Conservation (phyloP, 2,113 vertebrate species). For the Salvelinus namaycush region DNA sequence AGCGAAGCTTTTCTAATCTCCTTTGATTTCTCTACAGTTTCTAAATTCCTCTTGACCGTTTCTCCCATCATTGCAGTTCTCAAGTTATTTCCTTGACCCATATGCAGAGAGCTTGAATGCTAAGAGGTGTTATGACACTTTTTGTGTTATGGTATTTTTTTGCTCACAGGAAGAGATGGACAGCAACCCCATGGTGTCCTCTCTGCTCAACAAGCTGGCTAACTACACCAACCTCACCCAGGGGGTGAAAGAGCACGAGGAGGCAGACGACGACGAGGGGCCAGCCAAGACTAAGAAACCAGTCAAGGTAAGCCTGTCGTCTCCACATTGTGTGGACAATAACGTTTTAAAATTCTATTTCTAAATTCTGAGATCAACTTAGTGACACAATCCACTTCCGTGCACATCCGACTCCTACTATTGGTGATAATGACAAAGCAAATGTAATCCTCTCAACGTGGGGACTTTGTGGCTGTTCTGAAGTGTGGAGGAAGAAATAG, state of each 20-base stretch:
- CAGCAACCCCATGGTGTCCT: slow-evolving; percentile 98
- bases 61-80: too few species aligned
- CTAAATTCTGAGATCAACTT: too few species aligned
- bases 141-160: slow-evolving; percentile 2
- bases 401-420: too few species aligned
- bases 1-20: slow-evolving; percentile 36
- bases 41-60: not conserved
- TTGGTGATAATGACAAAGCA: too few species aligned
- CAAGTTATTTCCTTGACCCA: not conserved
- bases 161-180: slow-evolving; percentile 93
- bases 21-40: slow-evolving; percentile 28
- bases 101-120: not conserved
- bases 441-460: too few species aligned
- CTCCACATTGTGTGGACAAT: not conserved
- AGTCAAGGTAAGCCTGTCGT: slow-evolving; percentile 63
- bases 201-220: slow-evolving; percentile 91
- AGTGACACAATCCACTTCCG: too few species aligned
- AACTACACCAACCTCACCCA: slow-evolving; percentile 97
- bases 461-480: too few species aligned
- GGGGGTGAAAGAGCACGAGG: slow-evolving; percentile 93
- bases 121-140: not conserved
- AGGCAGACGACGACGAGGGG: slow-evolving; percentile 85
- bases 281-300: slow-evolving; percentile 72
- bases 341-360: not conserved
- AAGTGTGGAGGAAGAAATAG: too few species aligned